phyloP scores from a whole-genome alignment of 2,113 vertebrate species.

The Hippocampus abdominalis region DNA sequence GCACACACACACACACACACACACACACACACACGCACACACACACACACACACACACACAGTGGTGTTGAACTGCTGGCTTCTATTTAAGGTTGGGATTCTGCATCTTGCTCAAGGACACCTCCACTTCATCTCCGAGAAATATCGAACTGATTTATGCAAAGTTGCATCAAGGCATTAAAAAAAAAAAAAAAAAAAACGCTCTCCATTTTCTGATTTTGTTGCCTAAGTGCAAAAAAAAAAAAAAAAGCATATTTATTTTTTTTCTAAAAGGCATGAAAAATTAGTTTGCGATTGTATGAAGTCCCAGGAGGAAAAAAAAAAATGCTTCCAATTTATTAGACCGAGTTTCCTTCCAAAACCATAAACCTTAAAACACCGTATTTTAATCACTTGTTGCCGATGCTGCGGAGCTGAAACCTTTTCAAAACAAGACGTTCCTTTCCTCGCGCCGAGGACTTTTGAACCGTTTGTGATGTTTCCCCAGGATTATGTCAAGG shows the following conservation, averaged over 20 bases:
- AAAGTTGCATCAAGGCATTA: neutral
- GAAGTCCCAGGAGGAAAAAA: neutral
- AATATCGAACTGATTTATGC: neutral
- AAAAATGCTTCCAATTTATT: neutral
- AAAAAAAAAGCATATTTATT: neutral
- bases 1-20: neutral
- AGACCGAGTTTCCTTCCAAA: neutral
- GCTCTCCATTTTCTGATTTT: neutral
- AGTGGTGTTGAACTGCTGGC: neutral
- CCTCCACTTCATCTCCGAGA: neutral
- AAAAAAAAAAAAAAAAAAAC: neutral
- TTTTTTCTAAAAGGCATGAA: neutral
- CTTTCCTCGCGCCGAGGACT: neutral
- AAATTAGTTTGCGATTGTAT: neutral
- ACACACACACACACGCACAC: neutral
- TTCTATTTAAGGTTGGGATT: neutral
- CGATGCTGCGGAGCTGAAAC: neutral
- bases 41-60: neutral
- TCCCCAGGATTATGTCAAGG: neutral
- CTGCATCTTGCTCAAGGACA: slow-evolving; percentile 6
- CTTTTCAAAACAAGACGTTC: neutral
- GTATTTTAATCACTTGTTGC: neutral
- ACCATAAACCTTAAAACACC: too few species aligned
- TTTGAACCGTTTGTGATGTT: neutral
- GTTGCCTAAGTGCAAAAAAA: neutral